phyloP scores from a whole-genome alignment of 2,888 invertebrate species.

The Tineola bisselliella region DNA sequence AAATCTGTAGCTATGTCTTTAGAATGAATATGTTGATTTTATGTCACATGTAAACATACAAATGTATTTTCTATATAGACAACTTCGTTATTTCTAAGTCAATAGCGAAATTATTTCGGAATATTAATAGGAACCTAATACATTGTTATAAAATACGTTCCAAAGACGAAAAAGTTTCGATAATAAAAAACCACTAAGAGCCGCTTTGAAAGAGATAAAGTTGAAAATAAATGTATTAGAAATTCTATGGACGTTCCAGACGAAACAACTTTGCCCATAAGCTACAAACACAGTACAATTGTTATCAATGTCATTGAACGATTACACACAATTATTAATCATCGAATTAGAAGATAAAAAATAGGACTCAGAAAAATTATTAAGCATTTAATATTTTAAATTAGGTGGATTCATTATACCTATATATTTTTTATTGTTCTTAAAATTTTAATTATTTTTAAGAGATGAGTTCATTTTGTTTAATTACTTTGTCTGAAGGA shows the following conservation, averaged over 20 bases:
- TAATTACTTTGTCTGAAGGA: conserved; percentile 46
- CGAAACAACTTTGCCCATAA: conserved; percentile 36
- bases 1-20: conserved; percentile 9
- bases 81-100: not conserved
- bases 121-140: not conserved
- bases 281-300: conserved; percentile 32
- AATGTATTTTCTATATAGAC: not conserved
- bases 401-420: no score
- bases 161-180: conserved; percentile 35
- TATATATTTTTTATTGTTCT: conserved; percentile 4
- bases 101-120: not conserved
- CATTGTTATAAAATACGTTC: conserved; percentile 22
- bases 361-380: no score
- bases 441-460: conserved; percentile 13
- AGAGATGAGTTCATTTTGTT: conserved; percentile 28
- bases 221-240: conserved; percentile 41
- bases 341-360: no score
- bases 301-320: conserved; percentile 27
- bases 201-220: conserved; percentile 29
- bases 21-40: not conserved
- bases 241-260: conserved; percentile 15
- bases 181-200: conserved; percentile 46
- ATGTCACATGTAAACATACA: not conserved
- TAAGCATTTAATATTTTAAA: no score
- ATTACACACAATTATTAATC: no score